Percentiles rank a stretch among this genome's conserved stretches.
Conservation (phyloP, 1,140 invertebrate species). For the Aphaenogaster ashmeadi region DNA sequence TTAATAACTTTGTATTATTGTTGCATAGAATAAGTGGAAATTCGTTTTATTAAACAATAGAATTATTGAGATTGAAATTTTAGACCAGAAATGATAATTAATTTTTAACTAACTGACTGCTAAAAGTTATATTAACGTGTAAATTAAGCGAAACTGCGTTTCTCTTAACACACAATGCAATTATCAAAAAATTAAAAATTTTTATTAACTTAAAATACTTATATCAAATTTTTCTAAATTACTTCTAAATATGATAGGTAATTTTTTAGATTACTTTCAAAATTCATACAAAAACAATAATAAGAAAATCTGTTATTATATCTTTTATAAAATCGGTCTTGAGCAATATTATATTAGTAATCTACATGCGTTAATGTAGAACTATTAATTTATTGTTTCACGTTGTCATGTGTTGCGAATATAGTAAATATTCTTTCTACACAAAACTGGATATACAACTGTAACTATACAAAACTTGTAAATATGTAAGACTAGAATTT, state of each 20-base stretch:
- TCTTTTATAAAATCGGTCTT: not conserved
- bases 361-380: not conserved
- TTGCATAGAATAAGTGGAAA: not conserved
- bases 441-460: not conserved
- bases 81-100: not conserved
- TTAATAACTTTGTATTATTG: not conserved
- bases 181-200: slow-evolving; percentile 16
- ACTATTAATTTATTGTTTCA: not conserved
- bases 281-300: not conserved
- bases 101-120: not conserved
- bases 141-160: not conserved
- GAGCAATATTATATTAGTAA: not conserved
- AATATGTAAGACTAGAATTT: slow-evolving; percentile 4
- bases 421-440: not conserved
- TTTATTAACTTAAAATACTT: not conserved
- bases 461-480: not conserved
- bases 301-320: not conserved
- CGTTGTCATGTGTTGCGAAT: not conserved
- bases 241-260: not conserved
- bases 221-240: slow-evolving; percentile 1
- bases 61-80: not conserved
- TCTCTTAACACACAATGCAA: not conserved
- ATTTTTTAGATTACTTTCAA: slow-evolving; percentile 1
- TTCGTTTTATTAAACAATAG: not conserved
- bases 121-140: not conserved